A percentile compares a stretch with the other conserved stretches of the same genome.
Evolutionary conservation across 23 tunicate species (phyloP).

Genomic region (Oikopleura dioica): DNA sequence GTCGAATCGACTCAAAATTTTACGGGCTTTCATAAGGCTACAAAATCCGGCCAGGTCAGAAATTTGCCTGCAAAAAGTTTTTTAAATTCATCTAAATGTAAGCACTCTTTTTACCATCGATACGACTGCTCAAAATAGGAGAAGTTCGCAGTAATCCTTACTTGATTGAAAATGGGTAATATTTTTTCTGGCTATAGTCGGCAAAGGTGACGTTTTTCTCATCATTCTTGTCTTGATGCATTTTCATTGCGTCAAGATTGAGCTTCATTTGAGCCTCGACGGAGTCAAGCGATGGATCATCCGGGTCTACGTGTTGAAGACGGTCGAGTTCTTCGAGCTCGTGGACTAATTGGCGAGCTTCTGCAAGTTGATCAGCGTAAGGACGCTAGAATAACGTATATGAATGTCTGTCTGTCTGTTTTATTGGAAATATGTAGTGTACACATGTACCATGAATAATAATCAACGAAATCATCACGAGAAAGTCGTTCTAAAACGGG

Average conservation of each 20-base stretch:
- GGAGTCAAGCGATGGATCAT: not conserved
- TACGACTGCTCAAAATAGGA: not conserved
- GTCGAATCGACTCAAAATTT: no score
- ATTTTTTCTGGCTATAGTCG: constrained; percentile 2
- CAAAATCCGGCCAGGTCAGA: no score
- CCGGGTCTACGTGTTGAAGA: not conserved
- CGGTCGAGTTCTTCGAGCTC: not conserved
- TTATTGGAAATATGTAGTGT: no score
- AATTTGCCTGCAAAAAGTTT: no score
- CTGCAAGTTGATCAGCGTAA: not conserved
- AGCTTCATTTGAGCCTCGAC: not conserved
- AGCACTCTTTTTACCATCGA: no score
- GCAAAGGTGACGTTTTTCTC: not conserved
- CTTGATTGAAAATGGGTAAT: not conserved
- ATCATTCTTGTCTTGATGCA: constrained; percentile 4
- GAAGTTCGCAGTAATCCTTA: not conserved
- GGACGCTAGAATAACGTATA: no score
- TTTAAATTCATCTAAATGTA: no score
- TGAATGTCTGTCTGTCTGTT: no score
- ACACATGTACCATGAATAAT: no score
- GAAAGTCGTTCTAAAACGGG: no score
- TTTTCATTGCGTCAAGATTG: not conserved
- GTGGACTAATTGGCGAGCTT: not conserved
- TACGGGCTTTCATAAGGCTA: no score
- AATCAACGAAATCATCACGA: no score